These are phyloP conservation scores for Stegodyphus dumicola DNA, from an alignment of 1,140 invertebrate genomes.

Conservation along the genomic window DNA sequence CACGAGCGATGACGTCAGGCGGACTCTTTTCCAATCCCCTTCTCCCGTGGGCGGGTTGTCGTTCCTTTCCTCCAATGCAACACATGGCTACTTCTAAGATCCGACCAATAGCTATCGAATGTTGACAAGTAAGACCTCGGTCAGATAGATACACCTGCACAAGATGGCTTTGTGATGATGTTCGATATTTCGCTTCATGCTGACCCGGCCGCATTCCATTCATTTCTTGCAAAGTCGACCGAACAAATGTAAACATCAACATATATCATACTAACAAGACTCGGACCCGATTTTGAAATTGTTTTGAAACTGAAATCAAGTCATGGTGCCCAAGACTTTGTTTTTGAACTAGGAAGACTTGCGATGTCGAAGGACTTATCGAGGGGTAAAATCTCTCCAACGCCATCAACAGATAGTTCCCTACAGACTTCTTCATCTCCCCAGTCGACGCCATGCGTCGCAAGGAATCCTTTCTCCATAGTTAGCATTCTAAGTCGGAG, in stretches of 20 bases:
- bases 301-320: background rate
- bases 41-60: slow-evolving; percentile 40
- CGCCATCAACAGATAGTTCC: slow-evolving; percentile 51
- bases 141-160: slow-evolving; percentile 44
- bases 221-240: background rate
- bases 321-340: background rate
- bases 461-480: slow-evolving; percentile 58
- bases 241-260: background rate
- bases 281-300: no score
- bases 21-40: slow-evolving; percentile 55
- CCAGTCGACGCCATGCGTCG: slow-evolving; percentile 38
- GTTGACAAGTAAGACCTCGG: slow-evolving; percentile 34
- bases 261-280: background rate
- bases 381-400: slow-evolving; percentile 46
- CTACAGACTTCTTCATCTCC: slow-evolving; percentile 52
- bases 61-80: slow-evolving; percentile 48
- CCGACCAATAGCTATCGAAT: slow-evolving; percentile 41
- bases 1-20: slow-evolving; percentile 40
- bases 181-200: slow-evolving; percentile 10
- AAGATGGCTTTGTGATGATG: slow-evolving; percentile 37
- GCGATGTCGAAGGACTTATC: slow-evolving; percentile 52
- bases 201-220: background rate
- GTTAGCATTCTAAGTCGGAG: slow-evolving; percentile 68
- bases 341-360: background rate
- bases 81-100: slow-evolving; percentile 43